Evolutionary conservation across 1,140 invertebrate genomes (phyloP), one percentile per base, ranked within the genome.

Genomic region (Sinella curviseta): DNA sequence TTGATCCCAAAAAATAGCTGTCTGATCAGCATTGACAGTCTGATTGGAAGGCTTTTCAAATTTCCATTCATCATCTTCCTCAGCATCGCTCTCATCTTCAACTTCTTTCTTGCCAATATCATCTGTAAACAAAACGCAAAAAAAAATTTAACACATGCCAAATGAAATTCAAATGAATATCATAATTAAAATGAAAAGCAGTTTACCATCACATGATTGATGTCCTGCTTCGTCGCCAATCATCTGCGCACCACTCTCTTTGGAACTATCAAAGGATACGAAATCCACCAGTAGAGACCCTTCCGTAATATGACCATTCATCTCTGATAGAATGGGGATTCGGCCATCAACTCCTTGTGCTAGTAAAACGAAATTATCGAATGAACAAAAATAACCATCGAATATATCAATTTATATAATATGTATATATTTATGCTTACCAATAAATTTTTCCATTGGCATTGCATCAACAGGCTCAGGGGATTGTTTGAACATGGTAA

Each of bases 31-130:
- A n/a, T n/a, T n/a, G n/a, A n/a, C n/a, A n/a, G n/a, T n/a, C n/a
- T n/a, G n/a, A n/a, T n/a, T n/a, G n/a, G n/a, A n/a, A 24, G 55
- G 55, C 55, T 60, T 60, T 24, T 60, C 55, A 60, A 60, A 60
- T 24, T 60, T 12, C 55, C 55, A 60, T 24, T 60, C 55, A n/a
- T 60, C 55, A 26, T 60, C 55, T 48, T 48, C 4, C 39, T 48
- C 39, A 48, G 17, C 39, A 48, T 48, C 39, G 4, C 17, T 48
- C 4, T 48, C 39, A 48, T 48, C 39, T 8, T 48, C 39, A 8
- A 48, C 17, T 4, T 48, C 17, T n/a, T n/a, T n/a, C n/a, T n/a
- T n/a, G n/a, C n/a, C n/a, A n/a, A n/a, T n/a, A n/a, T n/a, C n/a
- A n/a, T n/a, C n/a, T n/a, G n/a, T n/a, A n/a, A n/a, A n/a, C n/a